Evolutionary conservation across 2,113 vertebrate species (phyloP).

Genomic region (Psilopogon haemacephalus): DNA sequence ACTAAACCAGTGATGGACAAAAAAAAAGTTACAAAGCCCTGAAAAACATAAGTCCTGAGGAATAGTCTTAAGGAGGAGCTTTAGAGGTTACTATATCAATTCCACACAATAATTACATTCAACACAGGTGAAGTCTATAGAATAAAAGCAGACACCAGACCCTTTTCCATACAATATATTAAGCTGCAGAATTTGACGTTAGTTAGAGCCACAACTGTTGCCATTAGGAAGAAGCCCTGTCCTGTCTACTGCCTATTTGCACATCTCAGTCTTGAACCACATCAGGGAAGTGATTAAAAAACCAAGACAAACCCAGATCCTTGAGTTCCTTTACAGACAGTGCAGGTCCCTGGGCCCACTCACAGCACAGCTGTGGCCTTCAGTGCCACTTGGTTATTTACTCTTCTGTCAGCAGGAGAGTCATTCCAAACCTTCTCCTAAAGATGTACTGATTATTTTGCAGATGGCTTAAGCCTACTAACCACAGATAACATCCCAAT

Average conservation of each 20-base stretch:
- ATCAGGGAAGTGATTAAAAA: accelerated
- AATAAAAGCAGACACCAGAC: background rate
- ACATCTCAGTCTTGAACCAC: background rate
- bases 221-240: background rate
- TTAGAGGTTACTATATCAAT: background rate
- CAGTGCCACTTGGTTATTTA: background rate
- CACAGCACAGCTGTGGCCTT: background rate
- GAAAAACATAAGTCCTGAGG: background rate
- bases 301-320: background rate
- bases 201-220: background rate
- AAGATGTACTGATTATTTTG: background rate
- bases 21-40: background rate
- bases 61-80: background rate
- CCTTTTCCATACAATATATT: background rate
- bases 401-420: background rate
- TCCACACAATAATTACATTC: background rate
- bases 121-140: background rate
- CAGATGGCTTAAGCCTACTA: background rate
- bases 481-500: background rate
- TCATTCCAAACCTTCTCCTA: background rate
- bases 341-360: background rate
- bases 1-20: background rate
- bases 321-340: background rate
- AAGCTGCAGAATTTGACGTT: background rate
- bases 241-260: background rate